Evolutionary conservation across 1,140 invertebrate genomes (phyloP).

Genomic region (Parapsyche elsis): DNA sequence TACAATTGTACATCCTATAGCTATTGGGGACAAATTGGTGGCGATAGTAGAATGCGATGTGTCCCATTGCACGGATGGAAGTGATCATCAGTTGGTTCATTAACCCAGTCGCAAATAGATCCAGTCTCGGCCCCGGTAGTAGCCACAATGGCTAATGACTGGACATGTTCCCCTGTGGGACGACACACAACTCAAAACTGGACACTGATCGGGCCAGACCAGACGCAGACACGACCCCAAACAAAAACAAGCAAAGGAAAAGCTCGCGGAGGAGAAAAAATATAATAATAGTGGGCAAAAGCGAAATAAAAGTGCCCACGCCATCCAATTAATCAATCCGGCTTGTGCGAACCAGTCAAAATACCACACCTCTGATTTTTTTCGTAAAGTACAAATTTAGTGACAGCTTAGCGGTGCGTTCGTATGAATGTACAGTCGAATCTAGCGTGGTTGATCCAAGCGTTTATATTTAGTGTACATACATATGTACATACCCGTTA

Average conservation of each 20-base stretch:
- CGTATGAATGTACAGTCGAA: too few species aligned
- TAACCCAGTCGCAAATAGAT: conserved; percentile 55
- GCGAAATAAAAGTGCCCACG: too few species aligned
- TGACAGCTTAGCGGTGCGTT: too few species aligned
- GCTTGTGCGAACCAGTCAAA: too few species aligned
- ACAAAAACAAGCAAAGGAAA: neutral
- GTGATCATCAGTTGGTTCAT: conserved; percentile 53
- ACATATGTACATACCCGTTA: too few species aligned
- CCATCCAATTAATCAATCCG: too few species aligned
- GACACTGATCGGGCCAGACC: neutral
- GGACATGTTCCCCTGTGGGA: neutral
- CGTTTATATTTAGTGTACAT: too few species aligned
- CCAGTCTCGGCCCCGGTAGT: conserved; percentile 34
- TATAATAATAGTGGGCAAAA: too few species aligned
- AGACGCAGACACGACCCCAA: neutral
- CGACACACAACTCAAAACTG: conserved; percentile 5
- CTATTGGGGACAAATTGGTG: conserved; percentile 14
- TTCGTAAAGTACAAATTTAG: too few species aligned
- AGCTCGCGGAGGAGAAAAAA: neutral
- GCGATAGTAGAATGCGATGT: conserved; percentile 27
- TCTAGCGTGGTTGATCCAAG: too few species aligned
- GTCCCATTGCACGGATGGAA: conserved; percentile 35
- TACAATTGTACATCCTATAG: neutral
- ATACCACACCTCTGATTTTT: too few species aligned
- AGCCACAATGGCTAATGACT: conserved; percentile 29